A percentile compares a stretch with the other conserved stretches of the same genome.
Evolutionary conservation across 2,797 vertebrate genomes (phyloP).

Genomic region (Bufotes viridis): DNA sequence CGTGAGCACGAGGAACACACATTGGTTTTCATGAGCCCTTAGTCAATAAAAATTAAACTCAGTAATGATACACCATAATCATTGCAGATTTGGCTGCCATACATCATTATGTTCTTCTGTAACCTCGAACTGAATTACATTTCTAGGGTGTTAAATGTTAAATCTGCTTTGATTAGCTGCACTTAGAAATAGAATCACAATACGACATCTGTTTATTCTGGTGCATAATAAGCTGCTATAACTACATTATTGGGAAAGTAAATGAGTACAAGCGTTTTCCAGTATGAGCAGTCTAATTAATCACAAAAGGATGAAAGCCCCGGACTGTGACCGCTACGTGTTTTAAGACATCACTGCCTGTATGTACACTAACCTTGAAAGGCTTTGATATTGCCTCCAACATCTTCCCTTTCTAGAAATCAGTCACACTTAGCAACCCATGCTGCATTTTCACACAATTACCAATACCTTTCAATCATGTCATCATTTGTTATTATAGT

Average conservation of each 20-base stretch:
- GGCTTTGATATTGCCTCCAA: slow-evolving; percentile 10
- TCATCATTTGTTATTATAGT: slow-evolving; percentile 11
- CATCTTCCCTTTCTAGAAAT: background rate
- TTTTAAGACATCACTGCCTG: background rate
- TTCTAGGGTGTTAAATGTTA: background rate
- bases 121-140: background rate
- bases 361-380: background rate
- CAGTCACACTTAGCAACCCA: slow-evolving; percentile 5
- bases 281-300: background rate
- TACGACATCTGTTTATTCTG: background rate
- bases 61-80: background rate
- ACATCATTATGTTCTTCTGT: background rate
- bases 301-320: background rate
- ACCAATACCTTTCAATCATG: background rate
- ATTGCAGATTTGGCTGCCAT: background rate
- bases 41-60: background rate
- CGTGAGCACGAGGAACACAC: too few species aligned
- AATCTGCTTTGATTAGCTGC: background rate
- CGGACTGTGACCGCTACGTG: background rate
- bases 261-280: background rate
- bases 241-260: background rate
- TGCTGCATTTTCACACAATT: background rate
- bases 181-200: background rate
- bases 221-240: background rate
- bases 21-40: too few species aligned